Evolutionary conservation across 2,797 vertebrate genomes (phyloP).

Genomic region (Enoplosus armatus): DNA sequence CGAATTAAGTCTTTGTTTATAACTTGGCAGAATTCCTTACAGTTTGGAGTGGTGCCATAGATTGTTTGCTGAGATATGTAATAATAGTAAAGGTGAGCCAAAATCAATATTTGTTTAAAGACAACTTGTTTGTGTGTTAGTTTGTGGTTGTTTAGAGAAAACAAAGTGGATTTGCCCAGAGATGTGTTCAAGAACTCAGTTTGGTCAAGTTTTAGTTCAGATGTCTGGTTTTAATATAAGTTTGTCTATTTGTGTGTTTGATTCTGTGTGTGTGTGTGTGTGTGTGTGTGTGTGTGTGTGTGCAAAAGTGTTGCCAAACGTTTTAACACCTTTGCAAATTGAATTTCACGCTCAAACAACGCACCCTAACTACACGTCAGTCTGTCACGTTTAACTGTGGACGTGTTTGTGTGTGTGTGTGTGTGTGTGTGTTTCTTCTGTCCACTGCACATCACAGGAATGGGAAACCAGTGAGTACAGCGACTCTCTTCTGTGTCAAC

Average conservation of each 20-base stretch:
- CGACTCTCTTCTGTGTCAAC: slow-evolving; percentile 72
- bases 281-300: background rate
- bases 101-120: slow-evolving; percentile 31
- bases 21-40: slow-evolving; percentile 21
- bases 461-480: slow-evolving; percentile 91
- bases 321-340: slow-evolving; percentile 15
- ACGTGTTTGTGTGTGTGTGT: slow-evolving; percentile 61
- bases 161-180: background rate
- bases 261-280: slow-evolving; percentile 7
- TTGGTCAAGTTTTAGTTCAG: background rate
- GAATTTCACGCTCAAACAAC: background rate
- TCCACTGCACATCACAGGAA: slow-evolving; percentile 86
- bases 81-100: background rate
- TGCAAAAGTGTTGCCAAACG: background rate
- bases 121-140: background rate
- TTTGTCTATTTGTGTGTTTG: slow-evolving; percentile 25
- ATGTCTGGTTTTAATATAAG: background rate
- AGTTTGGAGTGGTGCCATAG: slow-evolving; percentile 21
- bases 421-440: slow-evolving; percentile 82
- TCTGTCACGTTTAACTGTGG: slow-evolving; percentile 66
- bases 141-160: background rate
- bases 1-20: background rate
- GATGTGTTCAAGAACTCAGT: slow-evolving; percentile 4
- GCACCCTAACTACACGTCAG: slow-evolving; percentile 15
- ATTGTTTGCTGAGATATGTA: slow-evolving; percentile 11